Base-by-base conservation (phyloP, 1,140 invertebrate genomes). In the Drosophila auraria region DNA sequence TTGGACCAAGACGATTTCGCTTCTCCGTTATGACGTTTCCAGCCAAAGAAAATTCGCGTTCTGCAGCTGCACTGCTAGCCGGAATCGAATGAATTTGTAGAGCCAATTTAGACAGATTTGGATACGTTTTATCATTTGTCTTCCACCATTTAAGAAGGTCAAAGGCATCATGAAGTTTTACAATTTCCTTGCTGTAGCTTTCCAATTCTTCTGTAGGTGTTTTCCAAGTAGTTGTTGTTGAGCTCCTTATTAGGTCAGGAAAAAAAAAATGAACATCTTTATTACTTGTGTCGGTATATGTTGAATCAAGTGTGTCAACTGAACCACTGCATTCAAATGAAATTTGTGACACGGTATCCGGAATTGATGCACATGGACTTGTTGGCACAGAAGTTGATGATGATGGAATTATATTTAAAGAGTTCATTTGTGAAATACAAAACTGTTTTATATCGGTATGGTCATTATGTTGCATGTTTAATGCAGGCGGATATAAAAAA, bases 401-500 rank as follows among this genome's bases (percentile, higher is more conserved):
- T 25, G 38, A 33, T 64, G 25, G 23, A 54, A 44, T 44, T 61
- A 50, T 54, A 38, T 75, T 45, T 30, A 47, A 68, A 11, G 11
- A 30, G 51, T 62, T 44, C 14, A 61, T 73, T 68, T 54, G 12
- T 49, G 53, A 25, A 44, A 40, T 27, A 15, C 62, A 61, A 57
- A 74, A 68, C 2, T 45, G 17, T 56, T 74, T 49, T 15, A 61
- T 68, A 2, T 60, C 49, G 33, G 38, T 4, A 40, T 33, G 11
- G 54, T 56, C 50, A 42, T 47, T 40, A 49, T 42, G n/a, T 30
- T 74, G 30, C 61, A 65, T 54, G 33, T 68, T 54, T 61, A 74
- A 56, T 38, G 68, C 59, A 11, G 59, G 68, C 33, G 69, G 69
- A 71, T 56, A 71, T 63, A 71, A 61, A 50, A 62, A 71, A 50